Conservation (phyloP, 2,113 vertebrate genomes). For the Mustela nigripes region DNA sequence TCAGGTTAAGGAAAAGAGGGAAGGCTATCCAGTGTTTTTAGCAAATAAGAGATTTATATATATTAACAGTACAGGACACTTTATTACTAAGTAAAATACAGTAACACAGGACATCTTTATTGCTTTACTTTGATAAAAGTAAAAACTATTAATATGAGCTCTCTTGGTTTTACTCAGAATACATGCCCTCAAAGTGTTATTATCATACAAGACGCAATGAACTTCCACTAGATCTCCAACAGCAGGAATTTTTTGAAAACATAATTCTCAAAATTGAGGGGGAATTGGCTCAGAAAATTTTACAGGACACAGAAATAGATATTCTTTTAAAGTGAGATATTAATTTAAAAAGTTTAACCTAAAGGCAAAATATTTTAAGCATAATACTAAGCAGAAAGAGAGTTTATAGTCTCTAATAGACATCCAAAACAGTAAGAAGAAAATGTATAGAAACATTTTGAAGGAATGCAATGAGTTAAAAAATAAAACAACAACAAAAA, state of each 20-base stretch:
- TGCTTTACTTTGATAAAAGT: conserved; percentile 7
- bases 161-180: not conserved
- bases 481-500: not conserved
- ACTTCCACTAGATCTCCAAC: not conserved
- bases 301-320: not conserved
- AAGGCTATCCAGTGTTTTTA: not conserved
- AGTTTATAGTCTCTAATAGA: not conserved
- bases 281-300: conserved; percentile 30
- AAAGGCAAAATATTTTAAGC: not conserved
- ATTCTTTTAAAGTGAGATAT: not conserved
- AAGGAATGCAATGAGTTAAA: not conserved
- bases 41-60: not conserved
- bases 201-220: not conserved
- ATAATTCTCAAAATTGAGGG: not conserved
- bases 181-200: not conserved
- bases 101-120: not conserved
- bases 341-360: conserved; percentile 7
- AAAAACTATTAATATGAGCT: not conserved
- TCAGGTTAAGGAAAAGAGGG: not conserved
- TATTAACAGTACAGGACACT: not conserved
- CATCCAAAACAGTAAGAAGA: not conserved
- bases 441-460: not conserved
- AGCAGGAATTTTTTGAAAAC: not conserved
- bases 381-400: not conserved
- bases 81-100: not conserved